Evolutionary conservation across 2,113 vertebrate genomes (phyloP), one percentile per base, ranked within the genome.

Genomic region (Pseudorhombus dupliciocellatus): DNA sequence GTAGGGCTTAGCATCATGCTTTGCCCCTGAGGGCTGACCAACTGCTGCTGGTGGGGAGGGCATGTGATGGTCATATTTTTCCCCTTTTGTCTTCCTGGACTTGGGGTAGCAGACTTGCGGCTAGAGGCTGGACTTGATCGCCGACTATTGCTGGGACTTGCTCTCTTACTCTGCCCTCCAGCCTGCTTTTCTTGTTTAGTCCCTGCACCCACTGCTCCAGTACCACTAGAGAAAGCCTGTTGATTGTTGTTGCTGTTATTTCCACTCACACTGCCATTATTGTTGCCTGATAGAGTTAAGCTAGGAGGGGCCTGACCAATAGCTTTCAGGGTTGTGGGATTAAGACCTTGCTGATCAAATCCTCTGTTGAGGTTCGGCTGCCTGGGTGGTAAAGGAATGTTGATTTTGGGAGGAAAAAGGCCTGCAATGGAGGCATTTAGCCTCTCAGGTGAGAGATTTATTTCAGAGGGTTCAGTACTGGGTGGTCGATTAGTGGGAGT

Each of bases 341-440:
- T 99, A 74, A 99, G 93, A 80, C 98, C 98, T 83, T 99, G 98
- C 84, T 99, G 98, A 91, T 99, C 98, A 93, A 99, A 98, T 28
- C 96, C 97, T 84, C 97, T 93, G 61, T 94, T 98, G 80, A 97
- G 90, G 87, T 93, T 97, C 65, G 96, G 95, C 77, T 94, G 94
- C 84, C 97, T 93, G 6, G 97, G 97, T 88, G 97, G 98, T 78
- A 98, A 92, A 85, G 97, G 97, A 92, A 99, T 98, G 95, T 99
- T 99, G 77, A 99, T 99, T 76, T 98, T 98, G 31, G 98, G 97
- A 79, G 98, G 98, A 69, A 99, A 99, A 16, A 99, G 94, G 50
- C 98, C 98, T 77, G 98, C 98, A 84, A 99, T 99, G 26, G 97
- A 99, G 56, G 98, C 98, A 73, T 99, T 99, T 62, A 99, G 93